Base-by-base conservation (phyloP, 1,140 invertebrate genomes). In the Ctenoplectra terminalis region DNA sequence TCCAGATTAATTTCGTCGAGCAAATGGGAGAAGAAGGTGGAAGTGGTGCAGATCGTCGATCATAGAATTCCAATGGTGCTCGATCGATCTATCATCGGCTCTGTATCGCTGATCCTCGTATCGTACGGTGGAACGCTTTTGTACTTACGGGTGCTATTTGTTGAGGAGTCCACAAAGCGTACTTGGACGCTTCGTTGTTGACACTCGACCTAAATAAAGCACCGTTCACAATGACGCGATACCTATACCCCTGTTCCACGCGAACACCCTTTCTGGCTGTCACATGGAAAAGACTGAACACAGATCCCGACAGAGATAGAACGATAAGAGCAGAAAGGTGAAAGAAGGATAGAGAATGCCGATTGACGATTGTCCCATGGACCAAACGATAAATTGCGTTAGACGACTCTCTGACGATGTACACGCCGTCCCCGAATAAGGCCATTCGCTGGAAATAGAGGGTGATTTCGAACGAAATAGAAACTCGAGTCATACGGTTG, bases 141-240 rank as follows among this genome's bases (percentile, higher is more conserved):
- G 86, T 88, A 85, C 76, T 86, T 78, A 60, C 67, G 48, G 63
- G 50, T 56, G 70, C 66, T 83, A 84, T 90, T 88, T 85, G 84
- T 82, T 58, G 81, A 85, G 71, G 64, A 81, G 52, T 75, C 70
- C 83, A 87, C 85, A 81, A 79, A 88, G 87, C 76, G 81, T 83
- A 76, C 80, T 87, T 76, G 75, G 60, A 56, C 70, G 58, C 52
- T 69, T 56, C 87, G 74, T 70, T 86, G 80, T 80, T 86, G 88
- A 88, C 85, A 72, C 82, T 87, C 88, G 88, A 90, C 87, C 88
- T 54, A 87, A 90, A 90, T 90, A 90, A 88, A 87, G 87, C 83
- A 82, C 50, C 76, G 75, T 40, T 37, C 46, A 85, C 87, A 82
- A 88, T 81, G 60, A 56, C 58, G 73, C 40, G 71, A 58, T 58